Evolutionary conservation across 2,888 invertebrate genomes (phyloP).

Genomic region (Vandiemenella viatica): DNA sequence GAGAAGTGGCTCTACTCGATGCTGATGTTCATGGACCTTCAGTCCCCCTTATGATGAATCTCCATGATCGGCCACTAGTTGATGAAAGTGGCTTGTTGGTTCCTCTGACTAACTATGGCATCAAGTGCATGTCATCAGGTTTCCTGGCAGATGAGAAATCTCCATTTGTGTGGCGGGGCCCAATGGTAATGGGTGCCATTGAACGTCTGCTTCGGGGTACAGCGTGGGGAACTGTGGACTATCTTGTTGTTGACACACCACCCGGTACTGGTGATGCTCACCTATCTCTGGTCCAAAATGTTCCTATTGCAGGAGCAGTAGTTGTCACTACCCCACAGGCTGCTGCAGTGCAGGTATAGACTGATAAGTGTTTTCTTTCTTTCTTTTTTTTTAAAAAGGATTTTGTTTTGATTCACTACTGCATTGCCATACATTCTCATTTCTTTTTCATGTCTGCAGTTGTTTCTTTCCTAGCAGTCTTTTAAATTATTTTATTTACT

Average conservation of each 20-base stretch:
- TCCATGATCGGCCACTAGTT: slow-evolving; percentile 64
- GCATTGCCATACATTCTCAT: too few relatives aligned
- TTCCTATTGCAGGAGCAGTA: slow-evolving; percentile 73
- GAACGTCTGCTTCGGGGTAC: slow-evolving; percentile 72
- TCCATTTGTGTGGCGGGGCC: slow-evolving; percentile 87
- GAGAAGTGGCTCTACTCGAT: slow-evolving; percentile 72
- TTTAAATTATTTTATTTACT: too few relatives aligned
- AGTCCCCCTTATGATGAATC: slow-evolving; percentile 87
- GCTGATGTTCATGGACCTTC: slow-evolving; percentile 93
- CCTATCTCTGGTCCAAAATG: slow-evolving; percentile 75
- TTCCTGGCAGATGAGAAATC: slow-evolving; percentile 70
- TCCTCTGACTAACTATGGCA: slow-evolving; percentile 77
- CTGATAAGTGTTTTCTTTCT: too few relatives aligned
- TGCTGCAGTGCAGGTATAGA: slow-evolving; percentile 66
- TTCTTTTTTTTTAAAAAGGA: too few relatives aligned
- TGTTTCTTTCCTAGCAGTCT: too few relatives aligned
- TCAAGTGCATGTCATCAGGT: slow-evolving; percentile 96
- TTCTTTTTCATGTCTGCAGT: too few relatives aligned
- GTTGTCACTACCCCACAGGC: slow-evolving; percentile 86
- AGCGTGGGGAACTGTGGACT: slow-evolving; percentile 78
- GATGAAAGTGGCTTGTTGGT: slow-evolving; percentile 50
- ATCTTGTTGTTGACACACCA: slow-evolving; percentile 84
- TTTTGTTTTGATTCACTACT: too few relatives aligned
- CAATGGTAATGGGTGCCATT: slow-evolving; percentile 92
- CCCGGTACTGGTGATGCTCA: slow-evolving; percentile 96